phyloP scores from a whole-genome alignment of 1,140 invertebrate genomes.

The Neoseiulus cucumeris region DNA sequence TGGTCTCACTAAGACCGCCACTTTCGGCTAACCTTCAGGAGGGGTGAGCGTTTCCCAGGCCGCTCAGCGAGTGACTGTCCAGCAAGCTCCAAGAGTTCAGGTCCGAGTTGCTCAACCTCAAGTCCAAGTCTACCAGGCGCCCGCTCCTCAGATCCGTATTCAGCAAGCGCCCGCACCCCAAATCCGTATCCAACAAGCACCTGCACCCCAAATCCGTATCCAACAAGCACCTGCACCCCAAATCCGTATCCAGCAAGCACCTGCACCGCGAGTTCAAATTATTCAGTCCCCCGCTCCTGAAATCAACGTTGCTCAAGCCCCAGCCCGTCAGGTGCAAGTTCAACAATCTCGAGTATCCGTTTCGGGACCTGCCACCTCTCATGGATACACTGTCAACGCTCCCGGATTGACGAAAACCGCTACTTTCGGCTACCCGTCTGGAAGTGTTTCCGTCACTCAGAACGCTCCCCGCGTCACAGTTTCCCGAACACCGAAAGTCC shows the following conservation, averaged over 20 bases:
- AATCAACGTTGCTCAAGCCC: neutral
- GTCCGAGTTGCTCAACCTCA: neutral
- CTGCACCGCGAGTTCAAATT: neutral
- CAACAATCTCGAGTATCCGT: neutral
- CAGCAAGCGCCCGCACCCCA: neutral
- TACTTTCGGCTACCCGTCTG: neutral
- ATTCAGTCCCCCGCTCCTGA: neutral
- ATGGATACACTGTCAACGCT: neutral
- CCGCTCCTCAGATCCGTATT: neutral
- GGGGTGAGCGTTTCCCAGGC: neutral
- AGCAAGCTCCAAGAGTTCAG: neutral
- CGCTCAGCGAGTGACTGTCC: neutral
- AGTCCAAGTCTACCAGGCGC: neutral
- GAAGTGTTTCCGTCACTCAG: neutral
- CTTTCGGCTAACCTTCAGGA: neutral
- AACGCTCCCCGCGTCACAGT: neutral
- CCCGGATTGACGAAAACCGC: neutral
- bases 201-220: conserved; percentile 2
- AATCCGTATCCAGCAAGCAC: neutral
- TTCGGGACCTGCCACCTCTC: neutral
- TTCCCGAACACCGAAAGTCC: neutral
- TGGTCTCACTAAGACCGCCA: conserved; percentile 1
- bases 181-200: neutral
- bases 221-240: neutral
- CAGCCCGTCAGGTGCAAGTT: neutral